Evolutionary conservation across 2,888 invertebrate genomes (phyloP).

Genomic region (Platycheirus albimanus): DNA sequence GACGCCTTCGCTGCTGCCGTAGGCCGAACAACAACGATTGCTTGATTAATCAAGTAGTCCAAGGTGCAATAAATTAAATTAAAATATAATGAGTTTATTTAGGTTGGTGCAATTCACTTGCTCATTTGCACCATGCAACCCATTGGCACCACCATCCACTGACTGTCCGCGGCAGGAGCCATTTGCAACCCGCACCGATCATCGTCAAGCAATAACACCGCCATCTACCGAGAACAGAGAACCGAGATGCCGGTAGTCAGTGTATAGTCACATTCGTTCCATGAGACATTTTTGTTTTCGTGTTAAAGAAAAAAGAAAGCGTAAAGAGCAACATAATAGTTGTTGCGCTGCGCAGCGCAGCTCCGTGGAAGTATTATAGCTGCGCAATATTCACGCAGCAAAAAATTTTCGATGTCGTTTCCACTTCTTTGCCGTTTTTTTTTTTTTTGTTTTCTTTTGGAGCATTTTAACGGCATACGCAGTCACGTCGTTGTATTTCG

Average conservation of each 20-base stretch:
- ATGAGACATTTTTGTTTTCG: conserved; percentile 37
- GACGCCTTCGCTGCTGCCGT: neutral
- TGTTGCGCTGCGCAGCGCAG: neutral
- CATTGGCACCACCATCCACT: neutral
- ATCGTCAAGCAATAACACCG: conserved; percentile 7
- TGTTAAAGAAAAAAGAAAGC: conserved; percentile 45
- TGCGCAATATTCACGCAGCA: conserved; percentile 8
- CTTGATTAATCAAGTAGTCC: conserved; percentile 68
- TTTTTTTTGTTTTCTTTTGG: no score
- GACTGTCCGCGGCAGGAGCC: no score
- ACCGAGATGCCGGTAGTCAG: conserved; percentile 23
- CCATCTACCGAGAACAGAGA: conserved; percentile 33
- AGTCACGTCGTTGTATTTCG: conserved; percentile 43
- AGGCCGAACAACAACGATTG: conserved; percentile 25
- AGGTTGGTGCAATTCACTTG: conserved; percentile 57
- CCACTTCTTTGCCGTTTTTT: conserved; percentile 14
- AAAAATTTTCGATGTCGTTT: neutral
- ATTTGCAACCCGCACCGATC: neutral
- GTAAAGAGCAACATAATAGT: conserved; percentile 28
- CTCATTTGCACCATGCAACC: conserved; percentile 40
- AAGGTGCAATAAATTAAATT: conserved; percentile 68
- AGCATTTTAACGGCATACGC: conserved; percentile 54
- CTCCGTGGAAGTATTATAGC: neutral
- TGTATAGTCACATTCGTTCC: conserved; percentile 7
- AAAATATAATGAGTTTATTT: conserved; percentile 52